Evolutionary conservation across 2,113 vertebrate genomes (phyloP).

Genomic region (Zonotrichia leucophrys): DNA sequence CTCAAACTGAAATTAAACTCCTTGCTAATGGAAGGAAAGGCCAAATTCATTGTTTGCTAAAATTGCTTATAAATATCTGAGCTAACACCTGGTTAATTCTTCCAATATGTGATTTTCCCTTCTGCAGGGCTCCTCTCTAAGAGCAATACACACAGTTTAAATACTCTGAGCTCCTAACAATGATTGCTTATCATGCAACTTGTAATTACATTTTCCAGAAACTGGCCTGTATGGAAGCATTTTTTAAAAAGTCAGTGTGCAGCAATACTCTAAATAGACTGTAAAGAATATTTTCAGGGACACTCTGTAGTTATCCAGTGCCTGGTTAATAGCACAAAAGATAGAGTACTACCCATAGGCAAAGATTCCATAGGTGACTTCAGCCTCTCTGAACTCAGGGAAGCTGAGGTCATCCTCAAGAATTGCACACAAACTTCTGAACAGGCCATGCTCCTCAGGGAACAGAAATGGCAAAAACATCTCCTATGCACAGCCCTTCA

Average conservation of each 20-base stretch:
- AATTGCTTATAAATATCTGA: background rate
- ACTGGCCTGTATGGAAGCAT: background rate
- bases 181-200: background rate
- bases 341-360: background rate
- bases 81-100: background rate
- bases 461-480: background rate
- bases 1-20: background rate
- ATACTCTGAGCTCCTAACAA: background rate
- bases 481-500: background rate
- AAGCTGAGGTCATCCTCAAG: background rate
- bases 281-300: background rate
- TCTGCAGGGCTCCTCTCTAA: background rate
- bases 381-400: background rate
- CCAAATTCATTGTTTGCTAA: background rate
- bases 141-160: background rate
- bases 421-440: background rate
- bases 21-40: background rate
- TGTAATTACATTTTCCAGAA: background rate
- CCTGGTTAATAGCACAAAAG: background rate
- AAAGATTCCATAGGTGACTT: background rate
- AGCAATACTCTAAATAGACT: background rate
- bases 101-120: background rate
- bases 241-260: background rate
- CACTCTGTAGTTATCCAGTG: background rate
- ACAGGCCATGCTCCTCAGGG: background rate